Base-by-base conservation (phyloP, 2,888 invertebrate species). In the Spialia ferax region DNA sequence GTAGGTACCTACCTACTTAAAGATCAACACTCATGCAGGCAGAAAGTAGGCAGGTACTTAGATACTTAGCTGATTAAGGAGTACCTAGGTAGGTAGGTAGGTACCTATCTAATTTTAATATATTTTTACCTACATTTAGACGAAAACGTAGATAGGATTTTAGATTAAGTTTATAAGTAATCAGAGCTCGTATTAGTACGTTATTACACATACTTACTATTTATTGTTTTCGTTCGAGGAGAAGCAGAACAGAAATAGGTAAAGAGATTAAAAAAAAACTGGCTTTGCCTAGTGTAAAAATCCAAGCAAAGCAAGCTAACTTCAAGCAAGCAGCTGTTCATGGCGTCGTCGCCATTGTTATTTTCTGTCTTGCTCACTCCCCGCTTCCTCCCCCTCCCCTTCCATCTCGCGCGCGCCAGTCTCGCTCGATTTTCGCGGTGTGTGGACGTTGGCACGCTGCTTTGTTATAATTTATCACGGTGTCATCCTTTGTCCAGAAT, bases 401-500 rank as follows among this genome's bases (percentile, higher is more conserved):
- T 72, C 73, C 76, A 50, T 65, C 52, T 52, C 72, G 70, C 71
- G 35, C 72, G 70, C 71, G 35, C 85, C 91, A 93, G 93, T 94
- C 88, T 89, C 92, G 93, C 86, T 93, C 91, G 90, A 90, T 91
- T 87, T 80, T 81, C 79, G 84, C 84, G 78, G 81, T 71, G 89
- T 77, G 85, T 71, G 86, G 91, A 86, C 87, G 91, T 70, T 70
- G 63, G 75, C 61, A 74, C 71, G 77, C 74, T 71, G 73, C 75
- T 77, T 74, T 73, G 68, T 18, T 74, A 74, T 76, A 73, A 85
- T 80, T 83, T 81, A 82, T 81, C 80, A 86, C 91, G 88, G 89
- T 86, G 77, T 88, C 79, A 86, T 88, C 86, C 90, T 93, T 93
- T 93, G 93, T 93, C 85, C 88, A 87, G 82, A 84, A 85, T 85